Evolutionary conservation across 2,113 vertebrate species (phyloP), one percentile per base, ranked within the genome.

Genomic region (Oncorhynchus mykiss): DNA sequence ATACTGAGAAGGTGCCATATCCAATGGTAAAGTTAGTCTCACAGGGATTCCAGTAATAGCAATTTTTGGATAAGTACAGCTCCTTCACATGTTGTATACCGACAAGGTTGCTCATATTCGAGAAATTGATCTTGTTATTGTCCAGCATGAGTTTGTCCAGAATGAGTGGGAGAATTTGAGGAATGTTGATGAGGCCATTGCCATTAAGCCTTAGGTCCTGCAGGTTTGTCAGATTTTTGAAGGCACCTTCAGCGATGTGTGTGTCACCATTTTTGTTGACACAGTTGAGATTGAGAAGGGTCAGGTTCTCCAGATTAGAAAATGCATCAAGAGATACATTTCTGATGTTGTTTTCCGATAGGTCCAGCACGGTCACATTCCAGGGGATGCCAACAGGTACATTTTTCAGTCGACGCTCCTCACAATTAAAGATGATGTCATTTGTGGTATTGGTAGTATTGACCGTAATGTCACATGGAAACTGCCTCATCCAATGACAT

Each of bases 271-370:
- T 2, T 0, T 77, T 60, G 78, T 86, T 87, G 31, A 88, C 86
- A 74, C 70, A 76, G 34, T 67, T 80, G 12, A 93, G 72, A 75
- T 90, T 76, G 4, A 96, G 90, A 39, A 11, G 3, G 12, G 76
- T 88, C 77, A 95, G 60, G 67, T 94, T 92, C 59, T 13, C 2
- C 71, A 93, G 82, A 2, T 78, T 24, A 1, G 77, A 75, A 83
- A 95, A 90, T 0, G 73, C 84, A 18, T 80, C 0, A 1, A 2
- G 77, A 0, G 82, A 83, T 79, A 96, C 65, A 0, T 84, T 75
- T 0, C 8, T 54, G 49, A 96, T 93, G 5, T 0, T 3, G 74
- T 96, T 96, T 9, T 91, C 72, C 1, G 93, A 92, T 4, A 94
- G 78, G 48, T 93, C 78, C 0, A 94, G 82, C 59, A 84, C 78